These are phyloP conservation scores for Cassiopea xamachana DNA, from an alignment of 30 jellyfish, hydroid and myxozoan species.

Conservation along the genomic window DNA sequence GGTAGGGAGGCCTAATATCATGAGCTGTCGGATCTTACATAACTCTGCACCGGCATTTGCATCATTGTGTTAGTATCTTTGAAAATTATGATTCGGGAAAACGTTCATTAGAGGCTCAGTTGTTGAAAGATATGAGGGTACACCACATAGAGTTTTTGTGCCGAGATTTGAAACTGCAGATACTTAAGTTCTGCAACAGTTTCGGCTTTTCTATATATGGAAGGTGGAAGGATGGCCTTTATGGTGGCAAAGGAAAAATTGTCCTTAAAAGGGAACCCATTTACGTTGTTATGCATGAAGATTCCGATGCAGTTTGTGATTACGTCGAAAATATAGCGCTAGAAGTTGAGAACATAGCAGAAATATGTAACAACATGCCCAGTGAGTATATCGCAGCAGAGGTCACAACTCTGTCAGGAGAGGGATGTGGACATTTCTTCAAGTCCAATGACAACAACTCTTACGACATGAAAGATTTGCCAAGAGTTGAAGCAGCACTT, in stretches of 20 bases:
- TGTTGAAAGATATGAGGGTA: constrained; percentile 54
- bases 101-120: not conserved
- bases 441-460: not conserved
- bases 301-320: constrained; percentile 34
- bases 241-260: constrained; percentile 12
- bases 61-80: too few relatives aligned
- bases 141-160: constrained; percentile 85
- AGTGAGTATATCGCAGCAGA: not conserved
- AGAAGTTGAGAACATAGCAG: constrained; percentile 49
- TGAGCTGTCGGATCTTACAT: too few relatives aligned
- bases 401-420: constrained; percentile 1
- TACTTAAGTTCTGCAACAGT: constrained; percentile 33
- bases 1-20: too few relatives aligned
- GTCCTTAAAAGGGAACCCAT: constrained; percentile 65
- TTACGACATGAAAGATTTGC: not conserved
- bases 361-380: constrained; percentile 48
- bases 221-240: constrained; percentile 27
- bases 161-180: constrained; percentile 59
- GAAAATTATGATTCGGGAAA: too few relatives aligned
- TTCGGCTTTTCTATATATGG: constrained; percentile 66
- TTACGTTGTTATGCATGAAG: constrained; percentile 65
- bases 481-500: constrained; percentile 65
- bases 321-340: constrained; percentile 83
- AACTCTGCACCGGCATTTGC: too few relatives aligned
- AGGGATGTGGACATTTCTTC: not conserved